Conservation (phyloP, 2,113 vertebrate species). For the Craseonycteris thonglongyai region DNA sequence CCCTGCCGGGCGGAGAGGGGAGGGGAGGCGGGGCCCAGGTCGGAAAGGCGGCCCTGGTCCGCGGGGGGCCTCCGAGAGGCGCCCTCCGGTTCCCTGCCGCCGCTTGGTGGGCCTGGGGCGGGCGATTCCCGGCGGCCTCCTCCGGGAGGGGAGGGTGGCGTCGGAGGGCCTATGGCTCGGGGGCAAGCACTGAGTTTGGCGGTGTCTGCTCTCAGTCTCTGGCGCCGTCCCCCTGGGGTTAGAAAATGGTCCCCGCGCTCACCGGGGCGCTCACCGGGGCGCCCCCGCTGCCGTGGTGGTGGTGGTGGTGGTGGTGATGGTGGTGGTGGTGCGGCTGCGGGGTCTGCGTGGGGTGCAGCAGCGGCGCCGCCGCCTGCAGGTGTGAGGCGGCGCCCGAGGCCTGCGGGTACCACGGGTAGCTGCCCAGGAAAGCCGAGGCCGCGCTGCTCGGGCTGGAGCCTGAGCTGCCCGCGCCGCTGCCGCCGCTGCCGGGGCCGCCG, state of each 20-base stretch:
- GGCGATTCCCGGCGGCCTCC: not conserved
- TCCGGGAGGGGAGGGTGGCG: not conserved
- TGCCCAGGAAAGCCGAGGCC: slow-evolving; percentile 88
- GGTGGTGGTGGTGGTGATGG: slow-evolving; percentile 80
- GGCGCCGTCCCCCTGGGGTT: slow-evolving; percentile 47
- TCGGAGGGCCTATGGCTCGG: not conserved
- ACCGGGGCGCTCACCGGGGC: slow-evolving; percentile 74
- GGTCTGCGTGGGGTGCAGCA: slow-evolving; percentile 84
- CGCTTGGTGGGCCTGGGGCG: not conserved
- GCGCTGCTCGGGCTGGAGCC: slow-evolving; percentile 83
- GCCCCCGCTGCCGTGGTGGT: slow-evolving; percentile 76
- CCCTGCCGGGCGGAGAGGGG: not conserved
- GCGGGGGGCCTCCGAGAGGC: not conserved
- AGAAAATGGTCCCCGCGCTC: slow-evolving; percentile 92
- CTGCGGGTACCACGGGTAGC: slow-evolving; percentile 95
- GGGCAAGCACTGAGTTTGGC: not conserved
- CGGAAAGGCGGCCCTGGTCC: not conserved
- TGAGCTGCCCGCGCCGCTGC: slow-evolving; percentile 78
- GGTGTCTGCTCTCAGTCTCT: slow-evolving; percentile 44
- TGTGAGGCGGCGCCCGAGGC: slow-evolving; percentile 85
- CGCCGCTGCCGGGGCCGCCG: slow-evolving; percentile 67
- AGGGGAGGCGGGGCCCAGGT: slow-evolving; percentile 11
- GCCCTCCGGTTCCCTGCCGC: not conserved
- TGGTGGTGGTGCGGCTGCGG: slow-evolving; percentile 79
- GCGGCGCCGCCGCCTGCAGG: slow-evolving; percentile 83